Conservation (phyloP, 2,797 vertebrate genomes). For the Eupleurogrammus muticus region DNA sequence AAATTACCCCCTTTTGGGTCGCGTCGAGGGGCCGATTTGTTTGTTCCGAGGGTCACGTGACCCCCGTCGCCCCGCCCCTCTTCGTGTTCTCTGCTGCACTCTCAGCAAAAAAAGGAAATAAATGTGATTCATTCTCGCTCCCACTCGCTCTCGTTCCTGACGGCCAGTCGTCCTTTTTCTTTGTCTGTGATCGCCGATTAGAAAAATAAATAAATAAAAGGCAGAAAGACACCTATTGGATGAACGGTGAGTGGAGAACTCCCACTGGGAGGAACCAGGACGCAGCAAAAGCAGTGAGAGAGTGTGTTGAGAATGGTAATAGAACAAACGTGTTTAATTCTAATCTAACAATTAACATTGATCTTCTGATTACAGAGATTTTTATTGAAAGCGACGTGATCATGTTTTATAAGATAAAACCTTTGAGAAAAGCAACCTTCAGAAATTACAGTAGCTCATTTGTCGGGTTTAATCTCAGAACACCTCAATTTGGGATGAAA, state of each 20-base stretch:
- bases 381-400: conserved; percentile 45
- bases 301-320: not conserved
- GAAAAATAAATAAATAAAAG: conserved; percentile 52
- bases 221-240: conserved; percentile 39
- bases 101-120: conserved; percentile 49
- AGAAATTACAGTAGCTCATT: conserved; percentile 57
- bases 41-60: conserved; percentile 42
- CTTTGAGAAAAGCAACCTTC: too few relatives aligned
- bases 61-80: conserved; percentile 52
- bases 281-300: conserved; percentile 22
- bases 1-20: too few relatives aligned
- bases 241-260: conserved; percentile 16
- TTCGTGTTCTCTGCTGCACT: conserved; percentile 34
- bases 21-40: too few relatives aligned
- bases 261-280: not conserved
- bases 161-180: conserved; percentile 50
- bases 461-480: conserved; percentile 41
- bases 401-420: conserved; percentile 71
- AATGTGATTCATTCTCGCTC: too few relatives aligned
- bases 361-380: too few relatives aligned
- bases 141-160: conserved; percentile 30
- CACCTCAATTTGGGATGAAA: conserved; percentile 46
- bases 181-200: conserved; percentile 67
- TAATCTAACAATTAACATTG: too few relatives aligned
- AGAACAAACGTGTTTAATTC: too few relatives aligned